phyloP scores from a whole-genome alignment of 2,797 vertebrate species.

The Anguilla obscura region DNA sequence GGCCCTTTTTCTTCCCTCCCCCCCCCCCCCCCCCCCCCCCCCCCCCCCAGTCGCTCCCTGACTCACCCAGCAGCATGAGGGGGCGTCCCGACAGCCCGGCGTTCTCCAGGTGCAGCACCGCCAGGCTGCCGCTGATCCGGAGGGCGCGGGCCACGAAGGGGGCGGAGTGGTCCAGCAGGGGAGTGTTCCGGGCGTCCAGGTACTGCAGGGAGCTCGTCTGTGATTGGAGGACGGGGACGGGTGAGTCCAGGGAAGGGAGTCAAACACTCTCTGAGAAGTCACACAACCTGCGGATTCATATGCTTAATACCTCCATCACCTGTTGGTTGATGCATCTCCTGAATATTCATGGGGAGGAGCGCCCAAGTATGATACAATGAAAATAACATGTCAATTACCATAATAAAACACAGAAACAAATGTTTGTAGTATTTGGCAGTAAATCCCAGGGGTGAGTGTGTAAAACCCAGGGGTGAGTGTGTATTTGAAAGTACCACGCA shows the following conservation, averaged over 20 bases:
- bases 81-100: constrained; percentile 85
- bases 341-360: too few species aligned
- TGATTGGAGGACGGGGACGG: constrained; percentile 26
- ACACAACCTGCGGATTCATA: too few species aligned
- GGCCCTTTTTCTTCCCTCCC: too few species aligned
- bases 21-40: background rate
- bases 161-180: constrained; percentile 87
- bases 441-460: background rate
- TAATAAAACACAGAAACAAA: background rate
- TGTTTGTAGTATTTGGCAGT: background rate
- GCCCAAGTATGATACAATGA: too few species aligned
- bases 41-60: constrained; percentile 36
- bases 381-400: background rate
- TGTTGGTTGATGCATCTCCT: too few species aligned
- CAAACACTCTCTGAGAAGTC: too few species aligned
- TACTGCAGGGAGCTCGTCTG: constrained; percentile 92
- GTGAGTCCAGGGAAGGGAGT: background rate
- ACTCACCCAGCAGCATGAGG: constrained; percentile 89
- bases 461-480: background rate
- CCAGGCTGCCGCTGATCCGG: constrained; percentile 90
- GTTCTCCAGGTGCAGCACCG: constrained; percentile 87
- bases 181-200: constrained; percentile 89
- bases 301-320: too few species aligned
- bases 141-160: constrained; percentile 92
- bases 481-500: background rate